Base-by-base conservation (phyloP, 2,797 vertebrate species). In the Heterohyrax brucei region DNA sequence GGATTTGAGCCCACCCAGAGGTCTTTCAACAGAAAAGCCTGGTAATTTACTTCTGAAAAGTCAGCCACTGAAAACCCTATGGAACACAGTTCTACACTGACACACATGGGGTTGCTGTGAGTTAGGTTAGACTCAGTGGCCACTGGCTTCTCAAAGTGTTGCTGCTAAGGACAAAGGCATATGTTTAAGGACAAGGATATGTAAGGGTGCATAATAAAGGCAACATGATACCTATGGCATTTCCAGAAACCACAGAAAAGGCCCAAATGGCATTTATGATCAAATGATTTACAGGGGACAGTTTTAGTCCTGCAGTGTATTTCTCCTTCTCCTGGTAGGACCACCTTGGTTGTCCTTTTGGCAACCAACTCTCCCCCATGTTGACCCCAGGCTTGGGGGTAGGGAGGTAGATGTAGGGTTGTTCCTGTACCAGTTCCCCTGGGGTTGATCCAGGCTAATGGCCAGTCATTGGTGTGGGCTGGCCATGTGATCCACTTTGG, bases 231-330 rank as follows among this genome's bases (percentile, higher is more conserved):
- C 61, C 95, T 66, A 76, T 0, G 9, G 83, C 18, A 9, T 26
- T 70, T 68, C n/a, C 18, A 68, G 73, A 79, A 89, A 14, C 66
- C 81, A 30, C 0, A 62, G 80, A 22, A 7, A 76, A 82, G 81
- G 64, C 33, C 33, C 30, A 1, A 10, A 26, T 13, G 7, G 28
- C 44, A 46, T 53, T 26, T 46, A 22, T 5, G 30, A 28, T 30
- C 22, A 10, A 0, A 2, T 24, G 77, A n/a, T 81, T 39, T 26
- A 16, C 2, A 73, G 24, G 0, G 21, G 64, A 28, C 0, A 0
- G 21, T 3, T 0, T 1, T n/a, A 53, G n/a, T 30, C 90, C 66
- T 24, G 75, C 7, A 56, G 56, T 1, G 14, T n/a, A 53, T 50
- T 30, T 68, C 61, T 28, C 14, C 46, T 61, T 76, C 56, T 33